Evolutionary conservation across 2,113 vertebrate species (phyloP).

Genomic region (Axis porcinus): DNA sequence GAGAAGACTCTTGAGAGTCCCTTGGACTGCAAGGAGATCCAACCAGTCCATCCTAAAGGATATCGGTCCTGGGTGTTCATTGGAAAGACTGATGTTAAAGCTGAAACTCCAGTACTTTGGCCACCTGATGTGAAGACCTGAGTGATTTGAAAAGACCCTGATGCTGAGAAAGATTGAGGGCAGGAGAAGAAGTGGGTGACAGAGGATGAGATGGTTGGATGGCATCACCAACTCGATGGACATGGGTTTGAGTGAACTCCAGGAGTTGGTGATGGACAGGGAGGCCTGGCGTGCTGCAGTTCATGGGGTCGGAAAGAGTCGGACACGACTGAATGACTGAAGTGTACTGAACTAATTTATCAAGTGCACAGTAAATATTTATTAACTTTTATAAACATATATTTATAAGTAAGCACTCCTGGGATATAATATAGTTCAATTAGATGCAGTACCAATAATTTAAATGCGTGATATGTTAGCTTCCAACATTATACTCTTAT

Average conservation of each 20-base stretch:
- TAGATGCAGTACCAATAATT: not conserved
- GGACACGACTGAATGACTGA: not conserved
- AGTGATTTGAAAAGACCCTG: not conserved
- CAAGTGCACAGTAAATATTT: not conserved
- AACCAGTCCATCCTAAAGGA: not conserved
- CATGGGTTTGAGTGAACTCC: not conserved
- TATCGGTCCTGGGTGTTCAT: not conserved
- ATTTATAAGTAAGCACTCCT: not conserved
- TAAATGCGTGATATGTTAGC: not conserved
- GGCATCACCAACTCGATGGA: not conserved
- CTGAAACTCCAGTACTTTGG: not conserved
- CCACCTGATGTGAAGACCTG: not conserved
- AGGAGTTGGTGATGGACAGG: not conserved
- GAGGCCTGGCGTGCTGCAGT: not conserved
- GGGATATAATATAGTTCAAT: not conserved
- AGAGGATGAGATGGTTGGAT: not conserved
- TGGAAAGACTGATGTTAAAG: not conserved
- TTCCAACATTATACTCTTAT: not conserved
- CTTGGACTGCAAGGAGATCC: not conserved
- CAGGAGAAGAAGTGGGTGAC: not conserved
- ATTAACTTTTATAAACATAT: not conserved
- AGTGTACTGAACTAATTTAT: not conserved
- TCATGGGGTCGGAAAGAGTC: not conserved
- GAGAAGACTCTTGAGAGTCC: not conserved
- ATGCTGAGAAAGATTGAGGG: not conserved